Evolutionary conservation across 2,888 invertebrate species (phyloP), one percentile per base, ranked within the genome.

Genomic region (Oscheius onirici): DNA sequence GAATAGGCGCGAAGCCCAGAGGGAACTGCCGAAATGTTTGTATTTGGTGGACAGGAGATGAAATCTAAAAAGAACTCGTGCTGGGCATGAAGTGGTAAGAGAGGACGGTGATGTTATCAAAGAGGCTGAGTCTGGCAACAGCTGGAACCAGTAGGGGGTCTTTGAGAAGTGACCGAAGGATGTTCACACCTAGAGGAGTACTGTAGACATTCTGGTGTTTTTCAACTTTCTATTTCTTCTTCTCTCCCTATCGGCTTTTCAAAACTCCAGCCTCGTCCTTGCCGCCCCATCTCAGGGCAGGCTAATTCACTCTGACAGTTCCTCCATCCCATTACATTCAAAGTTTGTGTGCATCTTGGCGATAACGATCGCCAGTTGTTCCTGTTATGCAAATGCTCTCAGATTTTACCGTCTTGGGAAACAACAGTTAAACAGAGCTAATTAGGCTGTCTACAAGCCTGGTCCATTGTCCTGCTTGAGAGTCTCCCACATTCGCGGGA

Each of bases 401-500:
- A 46, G 20, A 34, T 3, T 3, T 34, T 6, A 34, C 5, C 8
- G 34, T 34, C 8, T 8, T 34, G 34, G 34, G 34, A 34, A 34
- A 8, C 5, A 34, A 34, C 34, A 34, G 5, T 8, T 34, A 34
- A 17, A 15, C 46, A 17, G n/a, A 15, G n/a, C 46, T 20, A 51
- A 51, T 51, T 51, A 24, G 11, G 51, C 51, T 51, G 51, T 51
- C 51, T 51, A 20, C 17, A 51, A 51, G 20, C n/a, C 8, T 13
- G n/a, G 46, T 10, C 46, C 20, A 51, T 51, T 51, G 51, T 51
- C 17, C 51, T 57, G n/a, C 57, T 11, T 10, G 60, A n/a, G n/a
- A 41, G 10, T 60, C 43, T 60, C 60, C 60, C 60, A 60, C 44
- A 60, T 60, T 60, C 60, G 60, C 60, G 60, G 41, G 49, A 34